Conservation (phyloP, 1,140 invertebrate genomes). For the Bacillus rossius region DNA sequence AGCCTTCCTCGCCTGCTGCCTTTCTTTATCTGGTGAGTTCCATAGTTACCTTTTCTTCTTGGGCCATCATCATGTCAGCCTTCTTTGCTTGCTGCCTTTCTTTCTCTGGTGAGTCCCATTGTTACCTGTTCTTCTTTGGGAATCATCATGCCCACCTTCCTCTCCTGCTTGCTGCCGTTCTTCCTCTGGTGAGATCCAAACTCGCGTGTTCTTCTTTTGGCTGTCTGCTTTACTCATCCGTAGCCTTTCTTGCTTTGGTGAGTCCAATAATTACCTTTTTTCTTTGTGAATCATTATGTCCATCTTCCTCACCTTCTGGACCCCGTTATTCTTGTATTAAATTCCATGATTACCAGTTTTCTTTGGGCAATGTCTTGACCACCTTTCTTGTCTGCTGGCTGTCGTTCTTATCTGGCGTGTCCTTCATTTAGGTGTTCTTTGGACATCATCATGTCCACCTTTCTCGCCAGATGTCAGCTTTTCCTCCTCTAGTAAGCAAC, state of each 20-base stretch:
- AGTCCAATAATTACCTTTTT: no score
- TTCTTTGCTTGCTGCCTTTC: slow-evolving; percentile 91
- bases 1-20: slow-evolving; percentile 87
- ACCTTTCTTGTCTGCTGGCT: slow-evolving; percentile 87
- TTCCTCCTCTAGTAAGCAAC: no score
- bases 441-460: no score
- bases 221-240: no score
- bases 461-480: no score
- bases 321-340: slow-evolving; percentile 92
- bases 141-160: slow-evolving; percentile 91
- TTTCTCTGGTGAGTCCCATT: slow-evolving; percentile 86
- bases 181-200: slow-evolving; percentile 83
- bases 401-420: slow-evolving; percentile 90
- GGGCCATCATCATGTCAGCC: slow-evolving; percentile 93
- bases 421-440: no score
- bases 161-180: slow-evolving; percentile 92
- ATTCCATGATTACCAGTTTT: no score
- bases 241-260: no score
- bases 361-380: slow-evolving; percentile 95
- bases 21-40: slow-evolving; percentile 88
- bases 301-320: slow-evolving; percentile 84
- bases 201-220: no score
- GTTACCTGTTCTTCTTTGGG: no score
- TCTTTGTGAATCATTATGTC: slow-evolving; percentile 97
- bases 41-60: no score